phyloP scores from a whole-genome alignment of 2,888 invertebrate genomes.

The Palloptera scutellata region DNA sequence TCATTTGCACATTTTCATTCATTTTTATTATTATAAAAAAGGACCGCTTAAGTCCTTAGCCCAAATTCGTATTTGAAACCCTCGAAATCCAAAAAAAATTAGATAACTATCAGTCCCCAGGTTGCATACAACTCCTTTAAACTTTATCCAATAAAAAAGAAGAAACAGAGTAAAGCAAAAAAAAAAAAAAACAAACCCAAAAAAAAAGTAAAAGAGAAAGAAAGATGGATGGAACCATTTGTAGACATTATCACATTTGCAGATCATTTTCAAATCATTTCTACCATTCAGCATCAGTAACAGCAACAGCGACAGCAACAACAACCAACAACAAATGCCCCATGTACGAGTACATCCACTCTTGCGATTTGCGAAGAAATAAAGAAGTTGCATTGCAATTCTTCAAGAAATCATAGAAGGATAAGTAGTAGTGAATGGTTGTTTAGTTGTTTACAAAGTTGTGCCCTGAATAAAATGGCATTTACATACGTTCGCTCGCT shows the following conservation, averaged over 20 bases:
- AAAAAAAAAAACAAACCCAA: too few species aligned
- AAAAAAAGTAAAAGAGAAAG: too few species aligned
- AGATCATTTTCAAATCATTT: conserved; percentile 38
- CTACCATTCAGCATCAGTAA: conserved; percentile 17
- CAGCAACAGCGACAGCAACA: too few species aligned
- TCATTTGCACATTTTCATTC: too few species aligned
- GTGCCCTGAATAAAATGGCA: conserved; percentile 37
- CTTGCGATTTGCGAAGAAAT: not conserved
- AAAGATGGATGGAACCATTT: conserved; percentile 37
- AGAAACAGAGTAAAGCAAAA: too few species aligned
- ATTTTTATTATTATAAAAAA: too few species aligned
- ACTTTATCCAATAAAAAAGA: conserved; percentile 21
- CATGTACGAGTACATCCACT: conserved; percentile 3
- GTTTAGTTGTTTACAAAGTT: conserved; percentile 12
- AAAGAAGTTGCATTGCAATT: not conserved
- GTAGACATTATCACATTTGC: conserved; percentile 33
- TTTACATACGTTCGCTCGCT: conserved; percentile 22
- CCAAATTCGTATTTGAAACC: too few species aligned
- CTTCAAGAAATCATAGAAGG: not conserved
- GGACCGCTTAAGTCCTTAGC: too few species aligned
- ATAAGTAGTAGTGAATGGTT: conserved; percentile 9
- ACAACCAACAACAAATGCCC: not conserved
- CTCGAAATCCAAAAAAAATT: too few species aligned
- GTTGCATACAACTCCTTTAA: conserved; percentile 26
- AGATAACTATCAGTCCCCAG: too few species aligned